These are phyloP conservation scores for Harpagus bidentatus DNA, from an alignment of 2,113 vertebrate species.

Conservation along the genomic window DNA sequence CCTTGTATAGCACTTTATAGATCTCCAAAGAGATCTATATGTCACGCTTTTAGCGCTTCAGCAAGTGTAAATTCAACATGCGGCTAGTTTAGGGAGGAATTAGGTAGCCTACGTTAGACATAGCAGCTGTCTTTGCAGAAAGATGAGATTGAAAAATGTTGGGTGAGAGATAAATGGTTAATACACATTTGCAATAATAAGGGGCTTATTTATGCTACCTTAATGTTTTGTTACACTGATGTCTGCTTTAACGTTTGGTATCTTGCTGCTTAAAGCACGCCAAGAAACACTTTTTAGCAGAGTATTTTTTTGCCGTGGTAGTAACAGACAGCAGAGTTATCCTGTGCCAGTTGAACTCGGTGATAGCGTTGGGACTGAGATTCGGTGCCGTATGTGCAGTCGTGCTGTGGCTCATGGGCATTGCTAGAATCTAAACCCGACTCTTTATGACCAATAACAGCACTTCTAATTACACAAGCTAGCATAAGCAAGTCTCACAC, in stretches of 20 bases:
- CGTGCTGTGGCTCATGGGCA: neutral
- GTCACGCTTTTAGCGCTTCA: fast-evolving
- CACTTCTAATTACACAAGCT: neutral
- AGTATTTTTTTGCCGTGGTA: neutral
- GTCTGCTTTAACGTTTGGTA: neutral
- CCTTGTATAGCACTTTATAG: neutral
- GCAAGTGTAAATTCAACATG: neutral
- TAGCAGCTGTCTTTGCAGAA: neutral
- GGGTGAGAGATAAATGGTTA: neutral
- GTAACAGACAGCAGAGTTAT: neutral
- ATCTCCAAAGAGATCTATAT: neutral
- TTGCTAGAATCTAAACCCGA: neutral
- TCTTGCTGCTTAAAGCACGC: neutral
- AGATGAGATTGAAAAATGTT: neutral
- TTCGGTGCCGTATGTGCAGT: fast-evolving
- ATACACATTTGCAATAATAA: neutral
- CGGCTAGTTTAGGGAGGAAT: neutral
- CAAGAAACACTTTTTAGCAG: neutral
- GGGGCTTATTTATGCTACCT: neutral
- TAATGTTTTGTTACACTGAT: neutral
- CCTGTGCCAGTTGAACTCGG: fast-evolving
- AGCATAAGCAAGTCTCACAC: neutral
- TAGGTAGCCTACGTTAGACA: neutral
- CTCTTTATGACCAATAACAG: neutral
- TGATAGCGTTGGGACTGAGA: neutral